Conservation (phyloP, 2,797 vertebrate genomes). For the Ptychadena robeensis region DNA sequence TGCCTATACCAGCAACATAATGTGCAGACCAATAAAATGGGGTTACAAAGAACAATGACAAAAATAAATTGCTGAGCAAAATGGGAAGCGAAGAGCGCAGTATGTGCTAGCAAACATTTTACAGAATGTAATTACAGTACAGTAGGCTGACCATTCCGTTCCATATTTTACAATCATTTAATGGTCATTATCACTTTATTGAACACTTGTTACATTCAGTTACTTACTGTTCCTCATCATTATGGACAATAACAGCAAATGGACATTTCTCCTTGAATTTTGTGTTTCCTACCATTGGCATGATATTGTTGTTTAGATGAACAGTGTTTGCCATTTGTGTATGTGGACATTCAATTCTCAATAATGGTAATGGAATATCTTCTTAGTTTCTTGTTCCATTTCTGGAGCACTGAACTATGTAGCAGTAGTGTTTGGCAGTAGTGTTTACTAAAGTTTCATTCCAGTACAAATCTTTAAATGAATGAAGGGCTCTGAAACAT, state of each 20-base stretch:
- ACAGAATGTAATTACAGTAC: not conserved
- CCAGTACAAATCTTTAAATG: no score
- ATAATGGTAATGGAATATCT: not conserved
- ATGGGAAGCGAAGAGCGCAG: not conserved
- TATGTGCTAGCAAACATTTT: not conserved
- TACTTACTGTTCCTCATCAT: not conserved
- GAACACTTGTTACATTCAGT: not conserved
- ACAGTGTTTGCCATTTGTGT: not conserved
- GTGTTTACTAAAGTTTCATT: no score
- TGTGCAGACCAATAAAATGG: slow-evolving; percentile 30
- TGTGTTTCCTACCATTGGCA: not conserved
- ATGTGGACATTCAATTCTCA: not conserved
- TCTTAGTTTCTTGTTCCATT: not conserved
- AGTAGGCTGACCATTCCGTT: not conserved
- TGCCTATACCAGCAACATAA: slow-evolving; percentile 34
- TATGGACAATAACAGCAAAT: not conserved
- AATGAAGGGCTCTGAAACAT: no score
- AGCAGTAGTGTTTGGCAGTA: not conserved
- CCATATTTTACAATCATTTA: slow-evolving; percentile 14
- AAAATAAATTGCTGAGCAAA: slow-evolving; percentile 10
- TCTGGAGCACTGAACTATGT: not conserved
- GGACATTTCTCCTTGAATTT: not conserved
- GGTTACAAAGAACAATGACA: slow-evolving; percentile 38
- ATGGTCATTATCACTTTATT: slow-evolving; percentile 17
- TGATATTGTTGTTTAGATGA: not conserved